Conservation (phyloP, 2,797 vertebrate genomes). For the Threskiornis aethiopicus region DNA sequence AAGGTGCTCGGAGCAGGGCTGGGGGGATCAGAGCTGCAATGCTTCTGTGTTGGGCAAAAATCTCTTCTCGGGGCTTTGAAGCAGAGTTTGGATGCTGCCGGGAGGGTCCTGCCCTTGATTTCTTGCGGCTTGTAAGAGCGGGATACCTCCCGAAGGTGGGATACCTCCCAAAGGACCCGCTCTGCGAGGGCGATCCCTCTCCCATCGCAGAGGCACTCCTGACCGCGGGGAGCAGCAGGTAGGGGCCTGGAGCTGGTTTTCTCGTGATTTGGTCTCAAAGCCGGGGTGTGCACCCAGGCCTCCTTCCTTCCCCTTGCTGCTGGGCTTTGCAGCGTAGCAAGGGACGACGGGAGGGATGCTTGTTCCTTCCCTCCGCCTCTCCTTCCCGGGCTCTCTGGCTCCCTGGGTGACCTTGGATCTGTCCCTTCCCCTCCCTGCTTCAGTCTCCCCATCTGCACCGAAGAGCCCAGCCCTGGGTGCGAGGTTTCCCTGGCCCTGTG, state of each 20-base stretch:
- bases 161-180: rapidly evolving
- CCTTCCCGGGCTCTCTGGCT: background rate
- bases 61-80: background rate
- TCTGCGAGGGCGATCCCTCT: background rate
- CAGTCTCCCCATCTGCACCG: rapidly evolving
- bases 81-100: background rate
- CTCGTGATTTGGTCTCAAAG: rapidly evolving
- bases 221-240: background rate
- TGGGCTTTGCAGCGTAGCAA: background rate
- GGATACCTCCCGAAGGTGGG: background rate
- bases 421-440: background rate
- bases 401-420: constrained; percentile 4
- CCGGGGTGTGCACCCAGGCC: rapidly evolving
- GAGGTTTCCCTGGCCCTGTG: background rate
- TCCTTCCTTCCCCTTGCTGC: background rate
- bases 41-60: background rate
- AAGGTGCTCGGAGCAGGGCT: background rate
- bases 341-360: rapidly evolving
- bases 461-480: background rate
- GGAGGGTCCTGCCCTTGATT: background rate
- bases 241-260: background rate
- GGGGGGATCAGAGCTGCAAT: background rate
- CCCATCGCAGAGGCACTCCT: background rate
- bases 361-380: background rate
- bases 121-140: rapidly evolving